A percentile compares a stretch with the other conserved stretches of the same genome.
These are phyloP conservation scores for Coilia nasus DNA, from an alignment of 2,797 vertebrate species.

Conservation along the genomic window DNA sequence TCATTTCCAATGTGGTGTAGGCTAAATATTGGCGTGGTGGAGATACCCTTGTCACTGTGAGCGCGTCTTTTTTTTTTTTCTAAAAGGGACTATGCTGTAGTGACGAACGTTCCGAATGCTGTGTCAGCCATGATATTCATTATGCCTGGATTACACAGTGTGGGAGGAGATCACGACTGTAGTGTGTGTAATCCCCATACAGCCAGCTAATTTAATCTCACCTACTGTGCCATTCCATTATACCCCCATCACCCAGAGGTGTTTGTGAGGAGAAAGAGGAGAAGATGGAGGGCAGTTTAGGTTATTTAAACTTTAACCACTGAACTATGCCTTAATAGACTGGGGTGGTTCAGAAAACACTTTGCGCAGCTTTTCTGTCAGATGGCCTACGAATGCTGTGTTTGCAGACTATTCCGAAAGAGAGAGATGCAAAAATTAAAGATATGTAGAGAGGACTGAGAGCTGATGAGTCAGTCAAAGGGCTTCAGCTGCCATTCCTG, in stretches of 20 bases:
- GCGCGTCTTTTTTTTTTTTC: background rate
- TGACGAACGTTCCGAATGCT: conserved; percentile 64
- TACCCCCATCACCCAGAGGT: conserved; percentile 59
- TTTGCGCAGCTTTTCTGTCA: background rate
- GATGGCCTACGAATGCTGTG: conserved; percentile 2
- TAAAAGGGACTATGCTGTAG: conserved; percentile 45
- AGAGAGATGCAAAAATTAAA: conserved; percentile 15
- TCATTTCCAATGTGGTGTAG: background rate
- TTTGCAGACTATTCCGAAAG: conserved; percentile 48
- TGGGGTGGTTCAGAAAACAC: background rate
- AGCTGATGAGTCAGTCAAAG: conserved; percentile 38
- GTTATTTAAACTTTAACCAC: background rate
- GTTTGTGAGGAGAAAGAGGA: conserved; percentile 43
- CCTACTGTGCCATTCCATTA: conserved; percentile 78
- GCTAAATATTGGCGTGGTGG: background rate
- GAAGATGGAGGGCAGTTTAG: background rate
- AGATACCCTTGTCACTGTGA: background rate
- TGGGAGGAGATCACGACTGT: conserved; percentile 74
- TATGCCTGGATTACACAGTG: conserved; percentile 75
- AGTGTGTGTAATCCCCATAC: conserved; percentile 78
- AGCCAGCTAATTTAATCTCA: conserved; percentile 80
- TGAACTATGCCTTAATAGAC: background rate
- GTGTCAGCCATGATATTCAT: conserved; percentile 77
- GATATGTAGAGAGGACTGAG: conserved; percentile 29
- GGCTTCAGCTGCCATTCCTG: conserved; percentile 38